These are phyloP conservation scores for Columba janthina DNA, from an alignment of 2,113 vertebrate species.

Conservation along the genomic window DNA sequence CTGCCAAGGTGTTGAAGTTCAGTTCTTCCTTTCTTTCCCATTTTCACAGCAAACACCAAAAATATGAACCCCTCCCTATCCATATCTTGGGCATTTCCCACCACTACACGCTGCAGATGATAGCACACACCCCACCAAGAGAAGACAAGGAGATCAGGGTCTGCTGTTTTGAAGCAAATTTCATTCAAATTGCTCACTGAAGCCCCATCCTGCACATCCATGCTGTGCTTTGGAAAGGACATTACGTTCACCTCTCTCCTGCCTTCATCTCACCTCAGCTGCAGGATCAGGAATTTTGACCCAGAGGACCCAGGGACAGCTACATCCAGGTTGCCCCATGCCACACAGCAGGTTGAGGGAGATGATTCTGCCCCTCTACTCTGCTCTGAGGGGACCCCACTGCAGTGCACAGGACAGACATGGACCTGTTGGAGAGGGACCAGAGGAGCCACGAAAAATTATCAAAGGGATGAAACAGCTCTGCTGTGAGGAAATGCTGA, in stretches of 20 bases:
- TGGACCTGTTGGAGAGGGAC: too few relatives aligned
- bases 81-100: not conserved
- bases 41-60: not conserved
- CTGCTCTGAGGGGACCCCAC: too few relatives aligned
- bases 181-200: not conserved
- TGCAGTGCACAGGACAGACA: too few relatives aligned
- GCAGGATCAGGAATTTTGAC: not conserved
- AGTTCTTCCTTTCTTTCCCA: not conserved
- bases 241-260: rapidly evolving
- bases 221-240: not conserved
- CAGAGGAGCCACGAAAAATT: too few relatives aligned
- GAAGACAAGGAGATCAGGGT: not conserved
- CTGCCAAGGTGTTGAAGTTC: not conserved
- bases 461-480: too few relatives aligned
- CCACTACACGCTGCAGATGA: not conserved
- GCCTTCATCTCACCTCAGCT: not conserved
- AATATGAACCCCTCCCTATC: not conserved
- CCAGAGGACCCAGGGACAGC: not conserved
- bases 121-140: not conserved
- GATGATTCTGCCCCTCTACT: too few relatives aligned
- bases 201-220: rapidly evolving
- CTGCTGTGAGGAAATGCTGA: too few relatives aligned
- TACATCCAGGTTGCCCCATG: not conserved
- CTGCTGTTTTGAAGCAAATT: rapidly evolving
- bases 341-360: not conserved